These are phyloP conservation scores for Pandemis corylana DNA, from an alignment of 2,888 invertebrate species.

Conservation along the genomic window DNA sequence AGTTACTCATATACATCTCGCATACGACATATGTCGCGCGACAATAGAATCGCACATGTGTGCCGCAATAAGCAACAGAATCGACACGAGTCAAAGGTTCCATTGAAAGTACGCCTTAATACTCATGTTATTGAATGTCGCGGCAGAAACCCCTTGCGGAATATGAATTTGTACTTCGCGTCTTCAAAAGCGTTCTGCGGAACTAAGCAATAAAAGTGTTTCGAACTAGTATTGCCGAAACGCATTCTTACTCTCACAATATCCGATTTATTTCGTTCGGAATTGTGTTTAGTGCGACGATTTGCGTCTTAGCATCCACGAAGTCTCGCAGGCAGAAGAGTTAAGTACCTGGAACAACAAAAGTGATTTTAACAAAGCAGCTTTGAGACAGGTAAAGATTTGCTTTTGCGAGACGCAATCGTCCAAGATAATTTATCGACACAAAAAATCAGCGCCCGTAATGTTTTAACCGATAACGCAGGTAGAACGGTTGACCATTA, in stretches of 20 bases:
- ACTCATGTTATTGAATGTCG: conserved; percentile 20
- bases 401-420: conserved; percentile 49
- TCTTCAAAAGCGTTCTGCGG: not conserved
- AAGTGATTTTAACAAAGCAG: conserved; percentile 16
- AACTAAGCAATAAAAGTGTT: not conserved
- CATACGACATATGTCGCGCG: conserved; percentile 47
- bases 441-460: conserved; percentile 33
- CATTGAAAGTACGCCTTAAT: conserved; percentile 24
- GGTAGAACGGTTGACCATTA: conserved; percentile 24
- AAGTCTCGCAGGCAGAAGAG: not conserved
- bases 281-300: not conserved
- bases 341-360: conserved; percentile 30
- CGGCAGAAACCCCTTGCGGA: not conserved
- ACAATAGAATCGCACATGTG: conserved; percentile 13
- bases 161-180: not conserved
- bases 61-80: conserved; percentile 49
- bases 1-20: conserved; percentile 2
- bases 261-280: not conserved
- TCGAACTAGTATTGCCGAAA: not conserved
- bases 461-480: conserved; percentile 25
- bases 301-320: not conserved
- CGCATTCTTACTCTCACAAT: not conserved
- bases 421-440: conserved; percentile 45
- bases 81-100: conserved; percentile 15
- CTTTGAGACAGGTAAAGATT: conserved; percentile 51